Evolutionary conservation across 2,888 invertebrate species (phyloP), one percentile per base, ranked within the genome.

Genomic region (Sinhomidia bicolor): DNA sequence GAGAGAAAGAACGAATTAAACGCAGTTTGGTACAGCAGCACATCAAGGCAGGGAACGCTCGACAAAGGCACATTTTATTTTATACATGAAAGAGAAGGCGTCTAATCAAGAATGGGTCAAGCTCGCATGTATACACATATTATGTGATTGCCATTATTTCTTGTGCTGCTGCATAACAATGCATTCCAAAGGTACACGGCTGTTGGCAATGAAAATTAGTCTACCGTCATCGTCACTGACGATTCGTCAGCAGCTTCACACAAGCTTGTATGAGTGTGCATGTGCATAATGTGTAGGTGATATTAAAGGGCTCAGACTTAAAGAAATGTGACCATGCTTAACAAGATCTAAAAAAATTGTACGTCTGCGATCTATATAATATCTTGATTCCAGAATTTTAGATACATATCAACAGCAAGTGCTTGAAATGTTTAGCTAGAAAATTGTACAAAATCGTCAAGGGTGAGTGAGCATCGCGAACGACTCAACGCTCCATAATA

Each of bases 51-150:
- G 47, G 51, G 44, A n/a, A 14, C 1, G 23, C 76, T 71, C 71
- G 36, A 36, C 57, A 57, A 79, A 57, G 57, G 32, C 12, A 57
- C n/a, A n/a, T 57, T 20, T n/a, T 1, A 80, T 60, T 41, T 29
- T 54, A 62, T 26, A 62, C 41, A 60, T 62, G 68, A 78, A 62
- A 44, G 60, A 71, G 81, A 86, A 86, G 81, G 74, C 86, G 62
- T 86, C 79, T 65, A 80, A 68, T 86, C 60, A 76, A 86, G 86
- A 86, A 86, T 86, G 86, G 86, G 86, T 86, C 86, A 86, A 86
- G 86, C 86, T 86, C 86, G 81, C 80, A 51, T 76, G 76, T 51
- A 76, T 76, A 51, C 51, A 14, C 10, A 32, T 12, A 76, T n/a
- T n/a, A n/a, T n/a, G n/a, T 76, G 47, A 76, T 20, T 36, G 10